phyloP scores from a whole-genome alignment of 2,888 invertebrate species.

The Mimas tiliae region DNA sequence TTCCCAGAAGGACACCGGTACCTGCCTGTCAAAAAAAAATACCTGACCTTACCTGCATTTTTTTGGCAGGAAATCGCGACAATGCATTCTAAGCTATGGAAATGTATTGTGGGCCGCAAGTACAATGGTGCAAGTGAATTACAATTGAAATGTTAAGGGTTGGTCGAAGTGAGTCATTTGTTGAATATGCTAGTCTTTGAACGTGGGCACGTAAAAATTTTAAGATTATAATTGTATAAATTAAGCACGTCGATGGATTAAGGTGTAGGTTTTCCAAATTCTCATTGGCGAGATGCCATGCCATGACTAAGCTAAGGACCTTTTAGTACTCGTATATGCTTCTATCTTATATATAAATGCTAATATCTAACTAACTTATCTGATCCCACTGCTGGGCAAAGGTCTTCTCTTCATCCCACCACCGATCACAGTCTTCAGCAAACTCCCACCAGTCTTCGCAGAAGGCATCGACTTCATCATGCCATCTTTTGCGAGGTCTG shows the following conservation, averaged over 20 bases:
- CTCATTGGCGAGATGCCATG: too few species aligned
- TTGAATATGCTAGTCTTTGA: not conserved
- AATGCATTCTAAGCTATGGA: constrained; percentile 57
- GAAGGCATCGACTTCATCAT: too few species aligned
- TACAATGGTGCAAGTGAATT: constrained; percentile 36
- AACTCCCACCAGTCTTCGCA: too few species aligned
- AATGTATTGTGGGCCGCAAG: constrained; percentile 38
- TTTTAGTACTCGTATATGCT: too few species aligned
- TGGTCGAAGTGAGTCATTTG: constrained; percentile 8
- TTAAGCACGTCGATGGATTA: not conserved
- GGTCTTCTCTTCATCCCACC: too few species aligned
- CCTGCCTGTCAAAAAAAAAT: constrained; percentile 61
- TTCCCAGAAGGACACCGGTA: constrained; percentile 56
- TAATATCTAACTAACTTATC: too few species aligned
- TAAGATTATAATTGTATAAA: not conserved
- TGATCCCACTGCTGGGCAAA: too few species aligned
- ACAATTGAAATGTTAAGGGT: constrained; percentile 16
- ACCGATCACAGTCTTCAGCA: too few species aligned
- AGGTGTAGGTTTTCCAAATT: not conserved
- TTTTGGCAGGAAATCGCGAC: constrained; percentile 74
- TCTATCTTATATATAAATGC: too few species aligned
- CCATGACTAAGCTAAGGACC: not conserved
- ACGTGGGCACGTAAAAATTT: constrained; percentile 1
- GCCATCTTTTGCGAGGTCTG: too few species aligned
- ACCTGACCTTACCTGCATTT: constrained; percentile 62